phyloP scores from a whole-genome alignment of 2,797 vertebrate genomes.

The Rhyacichthys aspro region DNA sequence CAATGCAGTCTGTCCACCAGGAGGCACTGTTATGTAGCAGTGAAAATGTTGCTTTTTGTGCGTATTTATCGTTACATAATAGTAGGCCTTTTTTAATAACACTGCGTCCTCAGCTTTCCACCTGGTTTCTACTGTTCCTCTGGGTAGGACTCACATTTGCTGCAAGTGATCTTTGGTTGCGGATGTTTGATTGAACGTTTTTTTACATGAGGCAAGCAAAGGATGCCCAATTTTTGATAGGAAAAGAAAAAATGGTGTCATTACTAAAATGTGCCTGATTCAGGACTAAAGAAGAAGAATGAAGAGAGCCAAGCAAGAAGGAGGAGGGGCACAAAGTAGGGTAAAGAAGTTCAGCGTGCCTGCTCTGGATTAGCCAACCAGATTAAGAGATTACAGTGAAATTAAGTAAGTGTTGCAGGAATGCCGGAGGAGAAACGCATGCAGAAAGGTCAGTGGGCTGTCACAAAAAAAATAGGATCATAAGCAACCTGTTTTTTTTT shows the following conservation, averaged over 20 bases:
- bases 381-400: constrained; percentile 83
- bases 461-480: constrained; percentile 27
- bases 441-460: constrained; percentile 27
- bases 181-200: constrained; percentile 34
- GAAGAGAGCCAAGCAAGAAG: constrained; percentile 29
- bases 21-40: constrained; percentile 74
- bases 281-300: constrained; percentile 6
- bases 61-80: constrained; percentile 52
- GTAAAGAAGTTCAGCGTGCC: constrained; percentile 70
- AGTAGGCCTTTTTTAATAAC: constrained; percentile 44
- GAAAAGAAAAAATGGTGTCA: constrained; percentile 21
- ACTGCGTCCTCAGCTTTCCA: constrained; percentile 27
- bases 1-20: constrained; percentile 75
- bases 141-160: constrained; percentile 37
- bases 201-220: constrained; percentile 36
- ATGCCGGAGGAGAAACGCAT: constrained; percentile 55
- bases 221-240: constrained; percentile 22
- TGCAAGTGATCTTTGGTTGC: constrained; percentile 70
- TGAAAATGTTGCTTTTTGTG: constrained; percentile 60
- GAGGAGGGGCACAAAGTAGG: constrained; percentile 62
- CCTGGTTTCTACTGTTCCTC: constrained; percentile 38
- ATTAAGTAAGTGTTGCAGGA: constrained; percentile 70
- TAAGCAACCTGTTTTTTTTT: background rate
- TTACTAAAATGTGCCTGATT: background rate
- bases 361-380: constrained; percentile 78